A percentile compares a stretch with the other conserved stretches of the same genome.
These are phyloP conservation scores for Ypsolopha scabrella DNA, from an alignment of 2,888 invertebrate genomes.

Conservation along the genomic window DNA sequence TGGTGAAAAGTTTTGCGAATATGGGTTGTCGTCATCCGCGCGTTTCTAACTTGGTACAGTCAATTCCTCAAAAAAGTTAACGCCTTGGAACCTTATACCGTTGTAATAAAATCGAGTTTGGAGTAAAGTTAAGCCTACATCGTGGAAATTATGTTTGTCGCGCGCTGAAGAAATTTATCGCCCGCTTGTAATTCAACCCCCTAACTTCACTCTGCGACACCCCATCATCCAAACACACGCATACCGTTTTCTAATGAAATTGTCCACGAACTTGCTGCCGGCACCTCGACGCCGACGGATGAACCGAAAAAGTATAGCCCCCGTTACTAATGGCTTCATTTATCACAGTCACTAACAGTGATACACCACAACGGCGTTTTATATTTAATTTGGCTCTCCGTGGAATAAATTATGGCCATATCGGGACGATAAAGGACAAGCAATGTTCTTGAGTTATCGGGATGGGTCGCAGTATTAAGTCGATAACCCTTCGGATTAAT, in stretches of 20 bases:
- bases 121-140: no score
- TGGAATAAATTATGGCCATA: slow-evolving; percentile 65
- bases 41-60: no score
- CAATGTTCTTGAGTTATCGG: slow-evolving; percentile 52
- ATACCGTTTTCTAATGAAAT: slow-evolving; percentile 70
- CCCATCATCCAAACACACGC: slow-evolving; percentile 61
- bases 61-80: no score
- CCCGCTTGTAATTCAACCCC: slow-evolving; percentile 60
- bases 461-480: slow-evolving; percentile 49
- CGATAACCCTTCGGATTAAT: slow-evolving; percentile 59
- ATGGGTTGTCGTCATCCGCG: slow-evolving; percentile 3
- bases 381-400: slow-evolving; percentile 67
- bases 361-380: slow-evolving; percentile 69
- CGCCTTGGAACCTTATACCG: no score
- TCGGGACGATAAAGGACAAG: slow-evolving; percentile 58
- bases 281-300: slow-evolving; percentile 60
- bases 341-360: slow-evolving; percentile 70
- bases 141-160: slow-evolving; percentile 20
- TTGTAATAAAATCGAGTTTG: no score
- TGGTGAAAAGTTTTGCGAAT: not conserved
- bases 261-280: slow-evolving; percentile 60
- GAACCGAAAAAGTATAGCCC: slow-evolving; percentile 68
- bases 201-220: slow-evolving; percentile 23
- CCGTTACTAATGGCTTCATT: slow-evolving; percentile 70
- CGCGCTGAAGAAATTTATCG: slow-evolving; percentile 66